Conservation (phyloP, 2,113 vertebrate genomes). For the Panthera uncia region DNA sequence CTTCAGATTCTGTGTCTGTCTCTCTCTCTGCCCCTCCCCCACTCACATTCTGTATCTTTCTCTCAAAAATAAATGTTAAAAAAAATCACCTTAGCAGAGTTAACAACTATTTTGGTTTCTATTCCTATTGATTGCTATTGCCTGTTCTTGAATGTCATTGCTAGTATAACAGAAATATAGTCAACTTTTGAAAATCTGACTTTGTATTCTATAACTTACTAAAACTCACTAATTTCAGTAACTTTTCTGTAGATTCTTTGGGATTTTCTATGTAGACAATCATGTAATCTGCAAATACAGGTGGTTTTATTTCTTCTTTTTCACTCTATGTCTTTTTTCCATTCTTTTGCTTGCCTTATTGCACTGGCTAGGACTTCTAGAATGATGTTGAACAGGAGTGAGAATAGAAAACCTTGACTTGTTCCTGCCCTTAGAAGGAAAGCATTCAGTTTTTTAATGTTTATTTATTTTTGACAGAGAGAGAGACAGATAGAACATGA, state of each 20-base stretch:
- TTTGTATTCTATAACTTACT: background rate
- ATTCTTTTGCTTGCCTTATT: background rate
- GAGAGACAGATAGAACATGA: too few relatives aligned
- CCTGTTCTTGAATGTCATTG: background rate
- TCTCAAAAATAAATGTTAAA: too few relatives aligned
- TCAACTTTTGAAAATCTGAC: background rate
- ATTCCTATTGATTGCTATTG: background rate
- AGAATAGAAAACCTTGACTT: background rate
- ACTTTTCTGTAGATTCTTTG: background rate
- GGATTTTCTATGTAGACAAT: background rate
- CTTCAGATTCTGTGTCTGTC: too few relatives aligned
- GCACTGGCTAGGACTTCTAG: background rate
- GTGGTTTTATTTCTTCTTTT: background rate
- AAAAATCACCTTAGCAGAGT: background rate
- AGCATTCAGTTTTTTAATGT: background rate
- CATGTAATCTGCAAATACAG: background rate
- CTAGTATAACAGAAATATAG: background rate
- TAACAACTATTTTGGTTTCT: constrained; percentile 32
- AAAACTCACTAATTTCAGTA: background rate
- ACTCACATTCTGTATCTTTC: too few relatives aligned
- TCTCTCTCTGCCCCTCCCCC: too few relatives aligned
- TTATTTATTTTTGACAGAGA: too few relatives aligned
- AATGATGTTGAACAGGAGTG: background rate
- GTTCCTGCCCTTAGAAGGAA: background rate
- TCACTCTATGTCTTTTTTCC: background rate